Conservation (phyloP, 1,140 invertebrate species). For the Neodiprion lecontei region DNA sequence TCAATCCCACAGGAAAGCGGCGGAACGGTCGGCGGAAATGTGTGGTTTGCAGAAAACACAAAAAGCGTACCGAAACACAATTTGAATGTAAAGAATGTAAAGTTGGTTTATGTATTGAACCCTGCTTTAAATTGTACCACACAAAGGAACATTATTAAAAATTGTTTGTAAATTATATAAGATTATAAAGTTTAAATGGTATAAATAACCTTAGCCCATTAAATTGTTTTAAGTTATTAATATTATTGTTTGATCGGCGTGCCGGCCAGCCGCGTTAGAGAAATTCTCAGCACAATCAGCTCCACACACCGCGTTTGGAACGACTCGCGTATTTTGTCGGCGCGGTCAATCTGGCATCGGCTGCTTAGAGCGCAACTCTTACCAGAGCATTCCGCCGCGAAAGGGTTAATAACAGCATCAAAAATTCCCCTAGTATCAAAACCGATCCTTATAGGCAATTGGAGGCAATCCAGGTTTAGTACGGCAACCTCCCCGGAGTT, state of each 20-base stretch:
- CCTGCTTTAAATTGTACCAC: constrained; percentile 27
- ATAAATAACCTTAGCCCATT: not conserved
- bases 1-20: constrained; percentile 22
- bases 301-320: not conserved
- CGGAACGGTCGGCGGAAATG: constrained; percentile 16
- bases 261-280: constrained; percentile 14
- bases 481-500: constrained; percentile 23
- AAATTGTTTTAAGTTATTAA: constrained; percentile 22
- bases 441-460: too few relatives aligned
- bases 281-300: constrained; percentile 15
- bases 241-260: constrained; percentile 15
- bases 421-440: too few relatives aligned
- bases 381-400: constrained; percentile 9
- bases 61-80: constrained; percentile 27
- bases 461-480: constrained; percentile 6
- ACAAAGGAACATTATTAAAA: constrained; percentile 23
- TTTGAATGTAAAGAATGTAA: constrained; percentile 21
- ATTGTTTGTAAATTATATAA: constrained; percentile 8
- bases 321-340: too few relatives aligned
- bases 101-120: constrained; percentile 25
- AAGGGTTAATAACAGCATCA: not conserved
- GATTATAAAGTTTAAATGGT: not conserved
- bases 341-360: too few relatives aligned
- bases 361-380: not conserved
- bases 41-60: constrained; percentile 24